Percentiles rank a stretch among this genome's conserved stretches.
Evolutionary conservation across 2,888 invertebrate species (phyloP).

Genomic region (Girardia tigrina): DNA sequence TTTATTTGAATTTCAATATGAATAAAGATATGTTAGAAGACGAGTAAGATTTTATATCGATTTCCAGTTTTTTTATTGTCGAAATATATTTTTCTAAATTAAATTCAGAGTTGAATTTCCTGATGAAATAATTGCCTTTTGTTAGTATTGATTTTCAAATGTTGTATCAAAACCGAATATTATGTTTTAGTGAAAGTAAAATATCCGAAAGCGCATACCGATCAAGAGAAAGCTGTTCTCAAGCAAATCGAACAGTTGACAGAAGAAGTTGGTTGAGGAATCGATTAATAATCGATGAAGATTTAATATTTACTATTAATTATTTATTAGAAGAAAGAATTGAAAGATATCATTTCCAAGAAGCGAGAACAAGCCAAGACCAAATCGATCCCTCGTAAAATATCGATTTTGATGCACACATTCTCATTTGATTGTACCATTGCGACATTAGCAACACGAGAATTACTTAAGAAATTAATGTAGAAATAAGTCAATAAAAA

Average conservation of each 20-base stretch:
- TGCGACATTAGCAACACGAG: too few relatives aligned
- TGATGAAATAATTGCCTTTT: not conserved
- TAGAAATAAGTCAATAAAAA: too few relatives aligned
- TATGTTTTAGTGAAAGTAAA: not conserved
- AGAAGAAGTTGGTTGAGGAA: not conserved
- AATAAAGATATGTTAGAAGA: conserved; percentile 1
- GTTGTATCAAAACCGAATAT: not conserved
- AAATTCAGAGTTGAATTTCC: conserved; percentile 9
- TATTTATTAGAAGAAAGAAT: conserved; percentile 14
- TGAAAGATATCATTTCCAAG: not conserved
- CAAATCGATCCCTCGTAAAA: not conserved
- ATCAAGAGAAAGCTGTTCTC: not conserved
- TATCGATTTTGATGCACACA: not conserved
- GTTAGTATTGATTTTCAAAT: not conserved
- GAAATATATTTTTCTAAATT: not conserved
- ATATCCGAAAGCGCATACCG: not conserved
- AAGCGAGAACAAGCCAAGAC: not conserved
- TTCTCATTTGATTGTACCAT: too few relatives aligned
- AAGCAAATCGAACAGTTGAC: conserved; percentile 11
- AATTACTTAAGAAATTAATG: too few relatives aligned
- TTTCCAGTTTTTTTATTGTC: not conserved
- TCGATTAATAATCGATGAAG: too few relatives aligned
- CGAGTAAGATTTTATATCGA: not conserved
- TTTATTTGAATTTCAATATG: too few relatives aligned
- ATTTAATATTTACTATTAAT: too few relatives aligned